Percentiles rank a stretch among this genome's conserved stretches.
phyloP scores from a whole-genome alignment of 2,888 invertebrate genomes.

The Sisyra nigra region DNA sequence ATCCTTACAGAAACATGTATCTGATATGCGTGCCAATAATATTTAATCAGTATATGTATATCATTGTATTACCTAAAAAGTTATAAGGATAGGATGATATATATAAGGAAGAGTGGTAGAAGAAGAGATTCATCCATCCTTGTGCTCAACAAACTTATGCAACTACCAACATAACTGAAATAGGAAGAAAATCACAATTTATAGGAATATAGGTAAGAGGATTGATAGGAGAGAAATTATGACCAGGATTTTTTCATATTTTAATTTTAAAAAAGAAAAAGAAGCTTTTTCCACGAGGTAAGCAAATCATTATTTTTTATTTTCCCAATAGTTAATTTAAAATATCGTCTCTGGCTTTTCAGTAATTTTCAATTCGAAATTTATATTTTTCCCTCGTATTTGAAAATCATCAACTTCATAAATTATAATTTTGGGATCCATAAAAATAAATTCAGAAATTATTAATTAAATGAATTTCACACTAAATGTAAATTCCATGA shows the following conservation, averaged over 20 bases:
- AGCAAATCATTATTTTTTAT: not conserved
- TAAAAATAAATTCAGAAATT: no score
- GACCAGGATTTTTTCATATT: not conserved
- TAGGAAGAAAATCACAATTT: conserved; percentile 1
- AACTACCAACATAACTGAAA: conserved; percentile 10
- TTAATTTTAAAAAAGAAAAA: not conserved
- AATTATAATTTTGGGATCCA: no score
- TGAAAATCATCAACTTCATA: no score
- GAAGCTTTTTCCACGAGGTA: conserved; percentile 2
- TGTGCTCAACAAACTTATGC: conserved; percentile 7
- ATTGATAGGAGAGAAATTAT: not conserved
- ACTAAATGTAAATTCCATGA: no score
- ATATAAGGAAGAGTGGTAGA: not conserved
- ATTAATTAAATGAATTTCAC: no score
- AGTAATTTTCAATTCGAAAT: no score
- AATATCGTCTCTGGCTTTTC: conserved; percentile 3
- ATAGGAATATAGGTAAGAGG: not conserved
- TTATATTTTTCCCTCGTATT: no score
- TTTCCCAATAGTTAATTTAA: conserved; percentile 2
- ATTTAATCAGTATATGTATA: not conserved
- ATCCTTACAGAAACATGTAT: no score
- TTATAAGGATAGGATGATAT: not conserved
- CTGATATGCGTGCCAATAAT: no score
- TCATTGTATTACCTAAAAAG: not conserved
- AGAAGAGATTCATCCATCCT: not conserved